phyloP scores from a whole-genome alignment of 2,113 vertebrate species.

The Hipposideros armiger region DNA sequence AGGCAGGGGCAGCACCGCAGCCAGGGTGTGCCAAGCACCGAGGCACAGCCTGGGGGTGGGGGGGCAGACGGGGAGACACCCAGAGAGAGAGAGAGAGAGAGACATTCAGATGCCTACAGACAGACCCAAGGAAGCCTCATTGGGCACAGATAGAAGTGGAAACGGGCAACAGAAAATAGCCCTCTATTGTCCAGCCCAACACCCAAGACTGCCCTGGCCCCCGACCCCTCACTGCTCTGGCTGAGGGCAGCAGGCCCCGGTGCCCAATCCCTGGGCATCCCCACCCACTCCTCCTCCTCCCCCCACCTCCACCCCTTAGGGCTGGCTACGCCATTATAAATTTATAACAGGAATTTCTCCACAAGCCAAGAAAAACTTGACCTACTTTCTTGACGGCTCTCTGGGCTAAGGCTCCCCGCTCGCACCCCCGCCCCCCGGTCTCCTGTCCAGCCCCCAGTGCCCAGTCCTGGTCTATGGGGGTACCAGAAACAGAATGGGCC shows the following conservation, averaged over 20 bases:
- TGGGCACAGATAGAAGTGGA: slow-evolving; percentile 27
- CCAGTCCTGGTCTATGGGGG: slow-evolving; percentile 8
- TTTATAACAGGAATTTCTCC: slow-evolving; percentile 90
- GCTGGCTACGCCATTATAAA: slow-evolving; percentile 86
- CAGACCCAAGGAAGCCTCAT: slow-evolving; percentile 27
- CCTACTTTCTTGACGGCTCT: slow-evolving; percentile 88
- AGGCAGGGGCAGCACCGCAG: slow-evolving; percentile 82
- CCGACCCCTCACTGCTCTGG: background rate
- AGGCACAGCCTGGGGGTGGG: slow-evolving; percentile 70
- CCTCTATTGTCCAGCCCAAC: slow-evolving; percentile 39
- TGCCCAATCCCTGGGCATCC: slow-evolving; percentile 73
- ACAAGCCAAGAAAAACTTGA: slow-evolving; percentile 90
- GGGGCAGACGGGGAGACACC: slow-evolving; percentile 73
- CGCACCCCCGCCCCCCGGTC: background rate
- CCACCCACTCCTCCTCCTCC: slow-evolving; percentile 68
- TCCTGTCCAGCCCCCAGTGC: slow-evolving; percentile 67
- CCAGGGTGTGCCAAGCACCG: slow-evolving; percentile 84
- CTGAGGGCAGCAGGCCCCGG: slow-evolving; percentile 32
- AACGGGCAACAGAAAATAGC: slow-evolving; percentile 27
- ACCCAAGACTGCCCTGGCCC: background rate
- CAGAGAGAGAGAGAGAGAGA: slow-evolving; percentile 39
- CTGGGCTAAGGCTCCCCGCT: slow-evolving; percentile 77
- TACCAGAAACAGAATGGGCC: background rate
- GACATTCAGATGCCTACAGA: slow-evolving; percentile 62
- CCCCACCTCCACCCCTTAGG: slow-evolving; percentile 78